Base-by-base conservation (phyloP, 2,888 invertebrate genomes). In the Ephialtes manifestator region DNA sequence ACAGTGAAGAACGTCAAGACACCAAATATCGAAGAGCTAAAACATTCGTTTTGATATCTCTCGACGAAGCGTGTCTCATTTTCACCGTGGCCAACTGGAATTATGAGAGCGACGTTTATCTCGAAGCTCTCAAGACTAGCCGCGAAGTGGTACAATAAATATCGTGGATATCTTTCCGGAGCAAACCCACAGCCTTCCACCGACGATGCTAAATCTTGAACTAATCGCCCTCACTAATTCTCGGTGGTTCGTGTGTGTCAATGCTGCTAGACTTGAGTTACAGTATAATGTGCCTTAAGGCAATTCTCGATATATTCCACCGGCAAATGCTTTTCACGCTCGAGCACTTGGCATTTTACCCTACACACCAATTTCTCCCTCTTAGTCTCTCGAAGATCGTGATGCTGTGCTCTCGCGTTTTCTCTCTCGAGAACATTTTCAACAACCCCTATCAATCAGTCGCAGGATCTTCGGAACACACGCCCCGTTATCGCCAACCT, bases 41-140 rank as follows among this genome's bases (percentile, higher is more conserved):
- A 24, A 24, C 24, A 24, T 24, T 2, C 1, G 1, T 24, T 24
- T 24, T 24, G 24, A 24, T 24, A 24, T 24, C 24, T 24, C 24
- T 24, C 24, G 24, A 24, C 24, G 24, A 24, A 24, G 24, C 24
- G 1, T 24, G 24, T 24, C 24, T 24, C 24, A 24, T 24, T 24
- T 24, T 24, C 24, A 24, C 24, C 24, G 2, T 24, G 24, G 1
- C 24, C 24, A 24, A 24, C 24, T 24, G 24, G 24, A 81, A 80
- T 81, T 81, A 84, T 84, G 80, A 72, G 80, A 24, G 71, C 35
- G 55, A 48, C 65, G 79, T 76, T 81, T 84, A 84, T 84, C 84
- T 76, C 20, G 51, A 24, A 24, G 24, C 24, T 24, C 24, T 24
- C 24, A 24, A 24, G 24, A 18, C 77, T 46, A 46, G 46, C 24